Evolutionary conservation across 2,797 vertebrate genomes (phyloP).

Genomic region (Pampus argenteus): DNA sequence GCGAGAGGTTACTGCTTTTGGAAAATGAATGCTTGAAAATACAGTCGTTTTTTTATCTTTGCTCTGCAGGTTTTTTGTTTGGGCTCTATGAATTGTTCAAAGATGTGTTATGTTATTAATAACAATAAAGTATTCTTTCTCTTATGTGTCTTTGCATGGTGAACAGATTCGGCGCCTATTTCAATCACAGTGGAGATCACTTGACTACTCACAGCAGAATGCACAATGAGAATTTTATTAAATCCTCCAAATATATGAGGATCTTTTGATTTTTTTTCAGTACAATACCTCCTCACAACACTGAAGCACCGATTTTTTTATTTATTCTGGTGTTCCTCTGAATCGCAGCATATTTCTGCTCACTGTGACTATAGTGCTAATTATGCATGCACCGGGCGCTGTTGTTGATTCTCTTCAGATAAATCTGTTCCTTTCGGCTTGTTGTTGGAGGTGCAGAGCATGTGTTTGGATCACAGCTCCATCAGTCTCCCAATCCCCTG

Average conservation of each 20-base stretch:
- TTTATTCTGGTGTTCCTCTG: conserved; percentile 60
- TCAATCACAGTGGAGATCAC: conserved; percentile 20
- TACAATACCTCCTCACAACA: conserved; percentile 23
- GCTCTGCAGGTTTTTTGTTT: conserved; percentile 19
- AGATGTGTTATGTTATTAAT: conserved; percentile 20
- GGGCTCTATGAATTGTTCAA: conserved; percentile 10
- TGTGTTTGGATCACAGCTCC: conserved; percentile 74
- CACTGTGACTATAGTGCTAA: conserved; percentile 73
- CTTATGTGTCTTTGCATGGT: conserved; percentile 17
- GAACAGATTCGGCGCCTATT: conserved; percentile 6
- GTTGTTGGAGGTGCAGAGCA: conserved; percentile 59
- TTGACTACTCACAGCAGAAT: conserved; percentile 36
- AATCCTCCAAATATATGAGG: conserved; percentile 26
- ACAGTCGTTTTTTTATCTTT: conserved; percentile 16
- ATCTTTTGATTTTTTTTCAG: conserved; percentile 54
- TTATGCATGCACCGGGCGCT: conserved; percentile 63
- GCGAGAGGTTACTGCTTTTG: conserved; percentile 8
- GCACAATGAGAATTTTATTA: conserved; percentile 35
- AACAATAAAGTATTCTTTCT: conserved; percentile 37
- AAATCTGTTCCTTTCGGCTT: conserved; percentile 69
- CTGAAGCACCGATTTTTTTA: conserved; percentile 59
- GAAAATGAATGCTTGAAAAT: conserved; percentile 16
- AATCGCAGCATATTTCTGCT: conserved; percentile 64
- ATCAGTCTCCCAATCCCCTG: conserved; percentile 76
- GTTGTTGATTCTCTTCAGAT: conserved; percentile 70